Percentiles rank a stretch among this genome's conserved stretches.
Conservation (phyloP, 2,797 vertebrate genomes). For the Onychomys leucogaster region DNA sequence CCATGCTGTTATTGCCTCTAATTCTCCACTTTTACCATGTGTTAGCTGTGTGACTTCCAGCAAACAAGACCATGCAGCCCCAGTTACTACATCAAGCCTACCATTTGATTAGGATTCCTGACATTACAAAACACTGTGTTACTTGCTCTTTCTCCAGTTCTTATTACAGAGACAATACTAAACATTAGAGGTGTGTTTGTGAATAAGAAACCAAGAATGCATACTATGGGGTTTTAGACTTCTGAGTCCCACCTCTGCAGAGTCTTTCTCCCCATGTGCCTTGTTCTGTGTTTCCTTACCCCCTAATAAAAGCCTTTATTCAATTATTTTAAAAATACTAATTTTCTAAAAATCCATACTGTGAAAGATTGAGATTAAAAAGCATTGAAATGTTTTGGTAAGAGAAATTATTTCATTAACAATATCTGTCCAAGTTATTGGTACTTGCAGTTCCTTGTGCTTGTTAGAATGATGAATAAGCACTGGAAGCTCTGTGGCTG, state of each 20-base stretch:
- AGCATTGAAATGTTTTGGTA: slow-evolving; percentile 49
- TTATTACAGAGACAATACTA: slow-evolving; percentile 4
- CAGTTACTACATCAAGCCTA: background rate
- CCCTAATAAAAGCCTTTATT: background rate
- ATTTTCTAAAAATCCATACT: background rate
- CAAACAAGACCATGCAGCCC: slow-evolving; percentile 1
- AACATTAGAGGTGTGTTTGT: slow-evolving; percentile 52
- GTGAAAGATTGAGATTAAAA: background rate
- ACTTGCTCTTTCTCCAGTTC: slow-evolving; percentile 42
- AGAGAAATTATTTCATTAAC: slow-evolving; percentile 2
- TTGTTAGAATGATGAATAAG: slow-evolving; percentile 5
- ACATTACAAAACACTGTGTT: background rate
- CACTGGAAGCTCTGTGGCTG: slow-evolving; percentile 11
- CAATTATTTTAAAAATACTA: background rate
- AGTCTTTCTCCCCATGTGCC: too few species aligned
- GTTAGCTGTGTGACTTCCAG: background rate
- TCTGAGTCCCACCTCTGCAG: background rate
- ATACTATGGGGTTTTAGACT: background rate
- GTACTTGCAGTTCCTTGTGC: background rate
- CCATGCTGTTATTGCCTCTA: background rate
- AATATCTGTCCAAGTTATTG: background rate
- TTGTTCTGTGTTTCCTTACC: background rate
- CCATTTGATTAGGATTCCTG: background rate
- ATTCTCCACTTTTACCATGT: slow-evolving; percentile 4
- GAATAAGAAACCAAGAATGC: slow-evolving; percentile 14